A percentile compares a stretch with the other conserved stretches of the same genome.
Evolutionary conservation across 1,140 invertebrate genomes (phyloP).

Genomic region (Tribolium castaneum): DNA sequence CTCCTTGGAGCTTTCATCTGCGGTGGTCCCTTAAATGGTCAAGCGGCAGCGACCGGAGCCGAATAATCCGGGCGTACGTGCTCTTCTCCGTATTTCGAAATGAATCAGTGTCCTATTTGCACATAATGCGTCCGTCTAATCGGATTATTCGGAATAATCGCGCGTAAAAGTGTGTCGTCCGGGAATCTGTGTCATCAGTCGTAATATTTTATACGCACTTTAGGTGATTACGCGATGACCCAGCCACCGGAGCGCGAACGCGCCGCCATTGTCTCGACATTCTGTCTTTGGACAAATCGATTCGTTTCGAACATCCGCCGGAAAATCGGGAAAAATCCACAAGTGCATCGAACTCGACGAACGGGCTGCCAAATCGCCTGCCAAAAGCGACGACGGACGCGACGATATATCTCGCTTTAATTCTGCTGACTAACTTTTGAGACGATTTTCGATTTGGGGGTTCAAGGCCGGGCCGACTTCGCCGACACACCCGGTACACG

Average conservation of each 20-base stretch:
- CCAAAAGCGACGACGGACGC: conserved; percentile 22
- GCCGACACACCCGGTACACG: background rate
- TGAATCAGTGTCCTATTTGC: conserved; percentile 17
- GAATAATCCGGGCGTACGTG: conserved; percentile 14
- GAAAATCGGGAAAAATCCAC: background rate
- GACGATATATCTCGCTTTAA: conserved; percentile 37
- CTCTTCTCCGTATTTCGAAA: background rate
- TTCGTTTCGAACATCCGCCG: conserved; percentile 7
- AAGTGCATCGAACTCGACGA: conserved; percentile 18
- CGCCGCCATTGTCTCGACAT: conserved; percentile 23
- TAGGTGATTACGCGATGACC: conserved; percentile 17
- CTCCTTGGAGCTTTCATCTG: background rate
- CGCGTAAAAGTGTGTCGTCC: conserved; percentile 22
- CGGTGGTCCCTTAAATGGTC: conserved; percentile 13
- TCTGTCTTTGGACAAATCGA: conserved; percentile 21
- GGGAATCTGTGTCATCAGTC: conserved; percentile 22
- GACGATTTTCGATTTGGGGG: background rate
- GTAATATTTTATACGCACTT: conserved; percentile 27
- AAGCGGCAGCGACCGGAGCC: background rate
- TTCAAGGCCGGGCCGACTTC: background rate
- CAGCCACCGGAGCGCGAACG: conserved; percentile 43
- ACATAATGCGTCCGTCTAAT: conserved; percentile 16
- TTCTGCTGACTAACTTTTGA: conserved; percentile 20
- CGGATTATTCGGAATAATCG: conserved; percentile 24
- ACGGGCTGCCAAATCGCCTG: conserved; percentile 38